These are phyloP conservation scores for Tachina fera DNA, from an alignment of 2,888 invertebrate species.

Conservation along the genomic window DNA sequence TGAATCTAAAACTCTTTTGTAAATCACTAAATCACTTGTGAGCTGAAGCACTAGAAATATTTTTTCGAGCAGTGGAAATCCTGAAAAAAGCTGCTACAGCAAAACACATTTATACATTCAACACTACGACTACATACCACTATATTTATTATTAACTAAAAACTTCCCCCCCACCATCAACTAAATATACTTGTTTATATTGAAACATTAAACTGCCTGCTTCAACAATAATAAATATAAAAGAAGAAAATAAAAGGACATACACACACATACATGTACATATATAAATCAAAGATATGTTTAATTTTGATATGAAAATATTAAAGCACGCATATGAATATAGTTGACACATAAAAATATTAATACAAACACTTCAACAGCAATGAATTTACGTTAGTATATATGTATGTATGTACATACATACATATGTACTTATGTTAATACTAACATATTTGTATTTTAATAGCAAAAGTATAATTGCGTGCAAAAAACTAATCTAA, in stretches of 20 bases:
- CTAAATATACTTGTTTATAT: conserved; percentile 37
- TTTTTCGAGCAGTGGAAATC: not conserved
- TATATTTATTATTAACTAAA: conserved; percentile 38
- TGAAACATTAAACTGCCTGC: conserved; percentile 2
- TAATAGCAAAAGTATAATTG: conserved; percentile 54
- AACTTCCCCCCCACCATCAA: no score
- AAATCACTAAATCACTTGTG: no score
- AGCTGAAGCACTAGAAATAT: not conserved
- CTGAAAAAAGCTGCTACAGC: not conserved
- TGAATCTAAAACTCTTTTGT: no score
- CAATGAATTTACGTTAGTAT: not conserved
- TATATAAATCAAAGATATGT: conserved; percentile 25
- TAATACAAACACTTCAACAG: not conserved
- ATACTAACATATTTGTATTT: not conserved
- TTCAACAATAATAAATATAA: not conserved
- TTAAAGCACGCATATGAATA: conserved; percentile 24
- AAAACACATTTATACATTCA: conserved; percentile 23
- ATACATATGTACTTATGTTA: not conserved
- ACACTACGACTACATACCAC: conserved; percentile 37
- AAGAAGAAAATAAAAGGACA: not conserved
- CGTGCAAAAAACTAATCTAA: conserved; percentile 65
- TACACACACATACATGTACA: no score
- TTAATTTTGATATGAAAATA: conserved; percentile 26
- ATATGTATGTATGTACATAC: not conserved
- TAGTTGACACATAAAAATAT: conserved; percentile 22